These are phyloP conservation scores for Cepaea hortensis DNA, from an alignment of 2,888 invertebrate genomes.

Conservation along the genomic window DNA sequence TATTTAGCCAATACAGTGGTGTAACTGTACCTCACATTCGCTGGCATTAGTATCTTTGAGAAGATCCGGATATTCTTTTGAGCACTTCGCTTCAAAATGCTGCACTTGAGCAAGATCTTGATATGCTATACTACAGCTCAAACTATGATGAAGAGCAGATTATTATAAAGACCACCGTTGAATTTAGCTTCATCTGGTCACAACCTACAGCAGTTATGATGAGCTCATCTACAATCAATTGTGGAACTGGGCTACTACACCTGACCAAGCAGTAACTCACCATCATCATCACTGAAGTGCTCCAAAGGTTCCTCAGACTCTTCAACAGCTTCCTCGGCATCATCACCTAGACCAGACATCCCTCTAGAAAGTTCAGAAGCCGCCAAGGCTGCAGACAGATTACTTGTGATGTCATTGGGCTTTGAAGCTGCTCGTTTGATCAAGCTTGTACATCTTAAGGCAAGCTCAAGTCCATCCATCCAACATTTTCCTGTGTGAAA, in stretches of 20 bases:
- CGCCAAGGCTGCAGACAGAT: constrained; percentile 33
- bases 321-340: constrained; percentile 37
- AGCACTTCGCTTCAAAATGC: too few species aligned
- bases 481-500: constrained; percentile 84
- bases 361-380: constrained; percentile 21
- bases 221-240: too few species aligned
- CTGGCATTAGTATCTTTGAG: too few species aligned
- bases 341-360: constrained; percentile 24
- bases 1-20: too few species aligned
- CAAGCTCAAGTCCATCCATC: constrained; percentile 95
- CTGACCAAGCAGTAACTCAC: constrained; percentile 30
- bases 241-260: background rate
- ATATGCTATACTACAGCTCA: too few species aligned
- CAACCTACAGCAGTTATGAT: too few species aligned
- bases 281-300: constrained; percentile 49
- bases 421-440: constrained; percentile 82
- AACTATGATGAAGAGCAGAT: too few species aligned
- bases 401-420: constrained; percentile 45
- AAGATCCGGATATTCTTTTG: too few species aligned
- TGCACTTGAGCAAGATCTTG: too few species aligned
- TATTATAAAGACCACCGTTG: too few species aligned
- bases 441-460: constrained; percentile 86
- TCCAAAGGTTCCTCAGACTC: constrained; percentile 40
- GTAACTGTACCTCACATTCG: too few species aligned
- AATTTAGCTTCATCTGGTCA: too few species aligned